Base-by-base conservation (phyloP, 2,113 vertebrate genomes). In the Epinephelus fuscoguttatus region DNA sequence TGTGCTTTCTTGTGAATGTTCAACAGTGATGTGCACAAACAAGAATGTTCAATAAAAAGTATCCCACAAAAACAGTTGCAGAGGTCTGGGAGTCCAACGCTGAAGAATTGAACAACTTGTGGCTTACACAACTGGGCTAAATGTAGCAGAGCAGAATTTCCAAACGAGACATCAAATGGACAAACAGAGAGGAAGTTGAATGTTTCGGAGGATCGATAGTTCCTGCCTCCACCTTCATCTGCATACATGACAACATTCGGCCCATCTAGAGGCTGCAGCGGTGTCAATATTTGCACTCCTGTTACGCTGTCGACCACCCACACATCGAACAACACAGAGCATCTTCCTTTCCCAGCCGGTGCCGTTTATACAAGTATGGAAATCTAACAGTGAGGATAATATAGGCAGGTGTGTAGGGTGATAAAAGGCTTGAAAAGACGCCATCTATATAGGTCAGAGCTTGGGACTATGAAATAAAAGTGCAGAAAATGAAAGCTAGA, bases 231-330 rank as follows among this genome's bases (percentile, higher is more conserved):
- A 53, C 69, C 77, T 72, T 88, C 45, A 87, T 89, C 82, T 87
- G 78, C 89, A 89, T 88, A 75, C 70, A 70, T 70, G 78, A 83
- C 78, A 82, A 81, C 76, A 85, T 73, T 73, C 60, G 74, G 33
- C 37, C 70, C 59, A 78, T 81, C 67, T 60, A 63, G 25, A 78
- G 33, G 71, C 60, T 78, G 72, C 76, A 75, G 77, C 11, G 7
- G 25, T 76, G 82, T 85, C 78, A 75, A 82, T 80, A 91, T 80
- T 84, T 87, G 77, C 61, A 85, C 90, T 90, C 67, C 37, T 68
- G 75, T 84, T 85, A 42, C 72, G 82, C 37, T 60, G 78, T 88
- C 12, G 37, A 80, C 84, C 80, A 68, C 88, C 87, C 75, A 92
- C 89, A 81, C 80, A 70, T 6, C 53, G 60, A 82, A 72, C 37